Evolutionary conservation across 92 coral and sea anemone species (phyloP).

Genomic region (Scolanthus callimorphus): DNA sequence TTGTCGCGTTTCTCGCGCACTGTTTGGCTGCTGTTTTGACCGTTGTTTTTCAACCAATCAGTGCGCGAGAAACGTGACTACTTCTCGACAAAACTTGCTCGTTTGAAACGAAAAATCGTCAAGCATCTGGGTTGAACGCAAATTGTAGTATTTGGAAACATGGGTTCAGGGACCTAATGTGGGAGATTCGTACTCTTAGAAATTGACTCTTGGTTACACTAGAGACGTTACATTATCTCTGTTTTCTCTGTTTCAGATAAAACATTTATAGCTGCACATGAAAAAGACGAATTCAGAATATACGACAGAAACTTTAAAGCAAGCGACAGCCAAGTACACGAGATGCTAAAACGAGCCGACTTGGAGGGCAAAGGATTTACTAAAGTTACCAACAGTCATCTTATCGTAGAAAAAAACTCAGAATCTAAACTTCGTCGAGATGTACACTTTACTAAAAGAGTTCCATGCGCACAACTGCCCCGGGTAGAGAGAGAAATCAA

Average conservation of each 20-base stretch:
- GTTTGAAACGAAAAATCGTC: too few species aligned
- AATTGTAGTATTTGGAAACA: too few species aligned
- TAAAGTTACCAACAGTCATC: conserved; percentile 12
- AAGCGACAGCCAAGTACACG: conserved; percentile 17
- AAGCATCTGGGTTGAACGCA: too few species aligned
- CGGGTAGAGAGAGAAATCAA: conserved; percentile 37
- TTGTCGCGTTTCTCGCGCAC: too few species aligned
- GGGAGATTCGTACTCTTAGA: too few species aligned
- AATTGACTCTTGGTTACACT: too few species aligned
- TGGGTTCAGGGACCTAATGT: too few species aligned
- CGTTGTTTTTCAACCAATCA: too few species aligned
- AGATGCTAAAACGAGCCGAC: conserved; percentile 25
- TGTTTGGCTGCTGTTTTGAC: too few species aligned
- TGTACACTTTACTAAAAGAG: conserved; percentile 18
- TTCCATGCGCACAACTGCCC: conserved; percentile 27
- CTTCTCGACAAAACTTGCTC: too few species aligned
- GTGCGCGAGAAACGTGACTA: too few species aligned
- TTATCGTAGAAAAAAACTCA: conserved; percentile 11
- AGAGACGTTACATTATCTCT: not conserved
- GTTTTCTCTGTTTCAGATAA: not conserved
- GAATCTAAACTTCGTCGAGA: conserved; percentile 6
- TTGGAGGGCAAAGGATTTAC: conserved; percentile 26
- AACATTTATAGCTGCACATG: conserved; percentile 11
- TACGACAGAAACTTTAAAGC: conserved; percentile 36
- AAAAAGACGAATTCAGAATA: conserved; percentile 47